Evolutionary conservation across 1,140 invertebrate genomes (phyloP), one percentile per base, ranked within the genome.

Genomic region (Zaprionus taronus): DNA sequence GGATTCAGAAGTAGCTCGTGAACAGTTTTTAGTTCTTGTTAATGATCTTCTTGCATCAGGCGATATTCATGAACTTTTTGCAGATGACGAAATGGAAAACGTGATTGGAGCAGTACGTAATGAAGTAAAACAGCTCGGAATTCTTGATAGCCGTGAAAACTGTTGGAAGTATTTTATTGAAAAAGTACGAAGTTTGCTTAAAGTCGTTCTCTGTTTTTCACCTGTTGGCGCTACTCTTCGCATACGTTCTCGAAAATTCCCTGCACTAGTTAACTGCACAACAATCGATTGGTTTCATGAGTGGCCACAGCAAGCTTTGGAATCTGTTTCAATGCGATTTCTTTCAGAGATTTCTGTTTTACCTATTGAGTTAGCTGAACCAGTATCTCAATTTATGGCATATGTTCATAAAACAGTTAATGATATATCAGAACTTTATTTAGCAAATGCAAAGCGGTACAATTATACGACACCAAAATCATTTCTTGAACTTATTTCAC

Each of bases 131-230:
- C 83, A 87, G 58, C 93, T 95, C 4, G 98, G 98, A 11, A 93
- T 98, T 62, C 93, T 95, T 66, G 98, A 99, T 93, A 97, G 97
- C 0, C 95, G 96, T 77, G 98, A 99, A 91, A 99, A 98, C 89
- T 99, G 98, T 91, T 99, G 98, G 98, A 96, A 96, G 91, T 98
- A 97, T 93, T 99, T 98, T 91, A 98, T 99, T 77, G 97, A 98
- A 80, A 95, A 97, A 91, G 97, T 99, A 12, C 94, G 97, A 64
- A 94, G 93, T 53, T 93, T 95, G 81, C 84, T 97, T 4, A 97
- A 97, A 92, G 94, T 97, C n/a, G 95, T 98, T 15, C 93, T 99
- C 1, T 98, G 97, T 91, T 99, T 98, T 93, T 98, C 97, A 1
- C 98, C 98, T 0, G 97, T 98, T 68, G 98, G 98, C 1, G 95